Conservation (phyloP, 92 coral and sea anemone species). For the Umimayanthus kanabou region DNA sequence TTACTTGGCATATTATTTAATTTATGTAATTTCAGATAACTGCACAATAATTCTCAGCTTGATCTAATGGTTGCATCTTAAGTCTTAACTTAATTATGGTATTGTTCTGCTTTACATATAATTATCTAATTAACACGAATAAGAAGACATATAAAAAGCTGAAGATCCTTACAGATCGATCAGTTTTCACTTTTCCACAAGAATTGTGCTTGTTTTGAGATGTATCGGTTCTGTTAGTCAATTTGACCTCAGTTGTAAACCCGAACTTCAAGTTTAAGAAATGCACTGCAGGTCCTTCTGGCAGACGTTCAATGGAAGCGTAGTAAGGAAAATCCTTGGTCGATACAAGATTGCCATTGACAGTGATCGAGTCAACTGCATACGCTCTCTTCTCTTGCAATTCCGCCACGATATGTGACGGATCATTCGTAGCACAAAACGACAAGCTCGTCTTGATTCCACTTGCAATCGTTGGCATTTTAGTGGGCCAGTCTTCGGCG, state of each 20-base stretch:
- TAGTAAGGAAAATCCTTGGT: background rate
- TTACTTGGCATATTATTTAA: too few relatives aligned
- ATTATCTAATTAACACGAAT: background rate
- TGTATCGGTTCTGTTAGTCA: background rate
- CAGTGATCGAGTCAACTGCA: background rate
- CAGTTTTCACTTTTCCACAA: background rate
- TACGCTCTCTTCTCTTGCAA: background rate
- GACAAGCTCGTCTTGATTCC: background rate
- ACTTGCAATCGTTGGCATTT: slow-evolving; percentile 27
- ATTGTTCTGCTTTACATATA: background rate
- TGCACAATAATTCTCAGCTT: too few relatives aligned
- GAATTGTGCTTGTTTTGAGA: background rate
- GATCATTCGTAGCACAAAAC: slow-evolving; percentile 17
- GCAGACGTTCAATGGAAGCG: background rate
- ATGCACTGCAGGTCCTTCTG: slow-evolving; percentile 29
- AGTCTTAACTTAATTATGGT: background rate
- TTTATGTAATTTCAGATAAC: too few relatives aligned
- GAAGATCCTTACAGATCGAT: background rate
- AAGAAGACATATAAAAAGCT: background rate
- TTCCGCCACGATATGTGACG: background rate
- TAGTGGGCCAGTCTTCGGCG: slow-evolving; percentile 11
- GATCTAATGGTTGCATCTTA: too few relatives aligned
- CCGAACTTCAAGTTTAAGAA: slow-evolving; percentile 12
- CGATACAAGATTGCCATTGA: background rate
- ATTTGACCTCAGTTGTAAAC: slow-evolving; percentile 28